Base-by-base conservation (phyloP, 1,140 invertebrate genomes). In the Hycleus cichorii region DNA sequence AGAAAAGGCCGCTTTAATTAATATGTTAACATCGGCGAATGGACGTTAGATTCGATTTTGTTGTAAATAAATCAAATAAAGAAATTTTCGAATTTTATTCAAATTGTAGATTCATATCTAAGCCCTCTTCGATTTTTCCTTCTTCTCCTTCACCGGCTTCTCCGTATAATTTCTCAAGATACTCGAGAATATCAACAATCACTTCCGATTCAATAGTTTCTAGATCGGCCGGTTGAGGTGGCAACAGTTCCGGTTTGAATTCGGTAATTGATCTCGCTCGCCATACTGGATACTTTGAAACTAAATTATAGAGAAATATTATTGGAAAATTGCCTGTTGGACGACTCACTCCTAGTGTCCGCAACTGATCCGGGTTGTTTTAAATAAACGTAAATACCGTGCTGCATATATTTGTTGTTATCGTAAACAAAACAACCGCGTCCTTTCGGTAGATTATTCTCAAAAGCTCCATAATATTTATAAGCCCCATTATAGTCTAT, bases 1-100 rank as follows among this genome's bases (percentile, higher is more conserved):
- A 69, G 91, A 97, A 69, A 97, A 90, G 60, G 83, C 85, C 47
- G 80, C 84, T 0, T 73, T 92, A 3, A 83, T 92, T 62, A 87
- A 84, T 58, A 75, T 90, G 40, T 76, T 91, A 11, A 86, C 86
- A 60, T 74, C 77, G 2, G 74, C 73, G 24, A 53, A 60, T 48
- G 64, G 62, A 6, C 63, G 62, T 58, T 69, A 61, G 60, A 46
- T 49, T 40, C 27, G 40, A 8, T 10, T 47, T 47, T 27, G 9
- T 47, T 32, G 32, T 32, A 32, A 32, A 32, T 32, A 32, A 32
- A 32, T 32, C 32, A 32, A 32, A 32, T 32, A 18, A 18, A 18
- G 18, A 2, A 18, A 18, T 18, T 18, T 18, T 18, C 18, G 18
- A 18, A 18, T 18, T 18, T 18, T 18, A 18, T 18, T 18, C 18